Evolutionary conservation across 2,888 invertebrate genomes (phyloP).

Genomic region (Sabellastarte sp.): DNA sequence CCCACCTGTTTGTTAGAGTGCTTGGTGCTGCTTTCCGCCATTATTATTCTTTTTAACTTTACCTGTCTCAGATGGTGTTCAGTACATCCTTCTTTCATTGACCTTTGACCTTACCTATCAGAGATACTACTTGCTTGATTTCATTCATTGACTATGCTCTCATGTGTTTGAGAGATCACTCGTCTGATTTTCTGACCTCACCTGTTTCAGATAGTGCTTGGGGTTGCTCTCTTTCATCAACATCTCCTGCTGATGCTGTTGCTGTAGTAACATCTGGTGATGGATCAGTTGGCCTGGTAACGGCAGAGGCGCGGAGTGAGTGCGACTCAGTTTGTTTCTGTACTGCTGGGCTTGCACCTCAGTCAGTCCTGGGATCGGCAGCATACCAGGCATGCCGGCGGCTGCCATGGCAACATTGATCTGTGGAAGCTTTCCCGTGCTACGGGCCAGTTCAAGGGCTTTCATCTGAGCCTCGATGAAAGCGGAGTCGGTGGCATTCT

Average conservation of each 20-base stretch:
- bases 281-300: constrained; percentile 83
- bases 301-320: constrained; percentile 89
- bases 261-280: constrained; percentile 50
- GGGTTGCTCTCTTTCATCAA: constrained; percentile 49
- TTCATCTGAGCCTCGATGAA: constrained; percentile 65
- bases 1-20: too few species aligned
- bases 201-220: constrained; percentile 48
- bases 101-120: too few species aligned
- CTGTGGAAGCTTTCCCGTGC: constrained; percentile 34
- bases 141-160: too few species aligned
- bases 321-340: constrained; percentile 63
- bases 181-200: too few species aligned
- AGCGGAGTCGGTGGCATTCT: neutral
- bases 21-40: too few species aligned
- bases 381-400: constrained; percentile 5
- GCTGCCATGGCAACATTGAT: constrained; percentile 22
- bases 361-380: constrained; percentile 21
- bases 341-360: neutral
- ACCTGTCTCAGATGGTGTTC: too few species aligned
- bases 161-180: too few species aligned
- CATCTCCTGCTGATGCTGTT: constrained; percentile 37
- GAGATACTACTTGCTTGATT: too few species aligned
- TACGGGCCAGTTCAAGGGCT: constrained; percentile 62
- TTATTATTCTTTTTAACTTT: too few species aligned
- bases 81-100: too few species aligned